Percentiles rank a stretch among this genome's conserved stretches.
These are phyloP conservation scores for Pedetes capensis DNA, from an alignment of 2,113 vertebrate genomes.

Conservation along the genomic window DNA sequence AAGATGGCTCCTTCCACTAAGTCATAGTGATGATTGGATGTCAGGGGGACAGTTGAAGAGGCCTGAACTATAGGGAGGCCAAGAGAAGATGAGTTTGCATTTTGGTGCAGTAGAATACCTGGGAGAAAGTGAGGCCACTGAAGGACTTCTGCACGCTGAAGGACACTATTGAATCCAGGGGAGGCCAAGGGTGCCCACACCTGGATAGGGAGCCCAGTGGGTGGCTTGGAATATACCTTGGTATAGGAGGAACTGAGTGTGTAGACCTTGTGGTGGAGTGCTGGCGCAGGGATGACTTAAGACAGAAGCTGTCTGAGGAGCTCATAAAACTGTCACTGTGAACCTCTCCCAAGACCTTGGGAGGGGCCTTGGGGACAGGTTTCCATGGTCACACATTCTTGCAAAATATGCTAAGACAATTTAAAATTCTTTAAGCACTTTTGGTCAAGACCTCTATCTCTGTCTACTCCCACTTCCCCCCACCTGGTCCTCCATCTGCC, in stretches of 20 bases:
- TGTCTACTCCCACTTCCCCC: too few relatives aligned
- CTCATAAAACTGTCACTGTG: not conserved
- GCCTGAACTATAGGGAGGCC: not conserved
- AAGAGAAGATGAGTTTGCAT: not conserved
- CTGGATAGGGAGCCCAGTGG: not conserved
- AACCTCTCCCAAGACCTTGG: not conserved
- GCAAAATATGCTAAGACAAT: not conserved
- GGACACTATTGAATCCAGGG: not conserved
- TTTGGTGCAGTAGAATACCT: not conserved
- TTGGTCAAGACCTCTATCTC: not conserved
- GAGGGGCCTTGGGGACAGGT: not conserved
- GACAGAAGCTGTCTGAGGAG: not conserved
- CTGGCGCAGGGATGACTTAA: not conserved
- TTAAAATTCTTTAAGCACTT: not conserved
- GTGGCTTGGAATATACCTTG: not conserved
- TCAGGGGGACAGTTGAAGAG: not conserved
- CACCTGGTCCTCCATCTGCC: too few relatives aligned
- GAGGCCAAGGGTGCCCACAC: not conserved
- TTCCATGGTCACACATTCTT: not conserved
- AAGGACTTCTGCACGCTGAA: not conserved
- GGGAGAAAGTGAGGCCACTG: not conserved
- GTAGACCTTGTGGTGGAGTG: not conserved
- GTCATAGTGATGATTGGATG: not conserved
- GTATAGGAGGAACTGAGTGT: not conserved
- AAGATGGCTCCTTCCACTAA: not conserved